phyloP scores from a whole-genome alignment of 2,888 invertebrate species.

The Notocelia uddmanniana region DNA sequence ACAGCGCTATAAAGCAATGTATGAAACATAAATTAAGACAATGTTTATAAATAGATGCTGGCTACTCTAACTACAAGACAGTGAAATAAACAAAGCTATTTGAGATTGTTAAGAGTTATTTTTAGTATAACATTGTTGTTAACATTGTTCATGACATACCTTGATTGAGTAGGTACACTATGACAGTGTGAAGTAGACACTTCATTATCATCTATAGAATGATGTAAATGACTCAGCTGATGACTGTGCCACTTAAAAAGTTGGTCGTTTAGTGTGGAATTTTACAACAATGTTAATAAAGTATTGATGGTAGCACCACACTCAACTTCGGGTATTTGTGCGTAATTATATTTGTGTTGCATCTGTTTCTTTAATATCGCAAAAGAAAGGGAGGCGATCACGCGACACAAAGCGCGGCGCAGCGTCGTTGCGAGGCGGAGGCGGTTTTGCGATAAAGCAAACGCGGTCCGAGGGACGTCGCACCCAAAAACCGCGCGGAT shows the following conservation, averaged over 20 bases:
- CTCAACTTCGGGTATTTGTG: too few species aligned
- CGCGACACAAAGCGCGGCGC: too few species aligned
- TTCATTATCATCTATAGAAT: constrained; percentile 6
- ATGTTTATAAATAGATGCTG: constrained; percentile 30
- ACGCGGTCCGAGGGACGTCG: too few species aligned
- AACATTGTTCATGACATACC: neutral
- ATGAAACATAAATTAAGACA: constrained; percentile 32
- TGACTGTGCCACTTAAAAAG: constrained; percentile 13
- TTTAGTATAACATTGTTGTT: constrained; percentile 10
- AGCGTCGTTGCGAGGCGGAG: too few species aligned
- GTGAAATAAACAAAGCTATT: constrained; percentile 28
- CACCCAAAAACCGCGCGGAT: too few species aligned
- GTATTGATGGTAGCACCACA: too few species aligned
- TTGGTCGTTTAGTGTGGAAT: constrained; percentile 3
- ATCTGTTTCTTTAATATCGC: too few species aligned
- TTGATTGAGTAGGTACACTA: constrained; percentile 12
- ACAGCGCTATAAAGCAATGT: constrained; percentile 16
- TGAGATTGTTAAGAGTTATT: constrained; percentile 7
- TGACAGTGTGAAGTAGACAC: constrained; percentile 10
- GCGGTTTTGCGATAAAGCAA: too few species aligned
- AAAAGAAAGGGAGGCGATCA: too few species aligned
- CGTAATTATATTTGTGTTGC: too few species aligned
- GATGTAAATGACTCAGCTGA: constrained; percentile 22
- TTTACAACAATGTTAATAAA: constrained; percentile 27
- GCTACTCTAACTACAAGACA: constrained; percentile 12